Conservation (phyloP, 1,140 invertebrate genomes). For the Drosophila sulfurigaster region DNA sequence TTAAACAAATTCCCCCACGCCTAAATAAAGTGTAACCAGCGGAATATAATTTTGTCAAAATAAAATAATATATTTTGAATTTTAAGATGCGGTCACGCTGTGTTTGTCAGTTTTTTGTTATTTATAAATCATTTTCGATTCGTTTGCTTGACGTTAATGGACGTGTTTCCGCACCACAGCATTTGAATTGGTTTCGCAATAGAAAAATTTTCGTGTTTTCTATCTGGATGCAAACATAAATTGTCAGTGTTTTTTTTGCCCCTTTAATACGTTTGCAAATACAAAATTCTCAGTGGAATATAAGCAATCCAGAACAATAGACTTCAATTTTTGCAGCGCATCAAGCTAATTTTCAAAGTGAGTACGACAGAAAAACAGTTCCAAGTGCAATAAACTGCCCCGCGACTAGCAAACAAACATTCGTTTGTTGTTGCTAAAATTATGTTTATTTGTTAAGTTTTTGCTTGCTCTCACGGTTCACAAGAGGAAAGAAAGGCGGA, state of each 20-base stretch:
- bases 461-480: not conserved
- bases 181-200: slow-evolving; percentile 75
- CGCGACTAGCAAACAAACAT: slow-evolving; percentile 18
- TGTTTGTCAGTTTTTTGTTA: slow-evolving; percentile 55
- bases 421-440: slow-evolving; percentile 19
- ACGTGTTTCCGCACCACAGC: slow-evolving; percentile 66
- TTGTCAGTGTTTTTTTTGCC: slow-evolving; percentile 58
- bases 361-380: slow-evolving; percentile 40
- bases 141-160: slow-evolving; percentile 74
- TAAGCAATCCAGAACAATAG: slow-evolving; percentile 36
- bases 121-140: slow-evolving; percentile 76
- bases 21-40: not conserved
- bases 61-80: slow-evolving; percentile 2
- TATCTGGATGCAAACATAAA: slow-evolving; percentile 71
- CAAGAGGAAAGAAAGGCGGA: slow-evolving; percentile 65
- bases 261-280: slow-evolving; percentile 46
- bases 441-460: slow-evolving; percentile 7
- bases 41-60: not conserved
- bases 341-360: slow-evolving; percentile 53
- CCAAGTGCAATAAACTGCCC: not conserved
- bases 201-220: slow-evolving; percentile 77
- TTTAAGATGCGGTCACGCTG: not conserved
- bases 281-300: slow-evolving; percentile 78
- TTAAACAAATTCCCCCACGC: not conserved
- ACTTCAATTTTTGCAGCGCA: slow-evolving; percentile 43